A percentile compares a stretch with the other conserved stretches of the same genome.
Conservation (phyloP, 2,113 vertebrate genomes). For the Pleuronectes platessa region DNA sequence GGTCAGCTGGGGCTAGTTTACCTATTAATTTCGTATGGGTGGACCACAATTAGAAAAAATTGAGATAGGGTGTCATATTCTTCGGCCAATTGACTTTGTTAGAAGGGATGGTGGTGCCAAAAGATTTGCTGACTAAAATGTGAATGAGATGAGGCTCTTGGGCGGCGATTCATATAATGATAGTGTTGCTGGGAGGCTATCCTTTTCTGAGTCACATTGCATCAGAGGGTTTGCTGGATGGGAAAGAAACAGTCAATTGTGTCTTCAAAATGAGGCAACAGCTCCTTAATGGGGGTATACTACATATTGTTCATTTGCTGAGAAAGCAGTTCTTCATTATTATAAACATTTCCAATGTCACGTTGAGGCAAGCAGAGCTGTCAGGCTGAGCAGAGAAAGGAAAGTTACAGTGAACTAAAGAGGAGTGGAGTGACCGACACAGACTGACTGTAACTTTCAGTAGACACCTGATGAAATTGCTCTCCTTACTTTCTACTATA, state of each 20-base stretch:
- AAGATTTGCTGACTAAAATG: slow-evolving; percentile 22
- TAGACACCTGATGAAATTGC: neutral
- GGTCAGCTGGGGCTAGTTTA: slow-evolving; percentile 44
- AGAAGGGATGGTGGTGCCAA: slow-evolving; percentile 16
- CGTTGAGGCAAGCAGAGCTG: slow-evolving; percentile 6
- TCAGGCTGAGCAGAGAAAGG: neutral
- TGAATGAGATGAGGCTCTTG: slow-evolving; percentile 22
- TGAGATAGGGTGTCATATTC: slow-evolving; percentile 14
- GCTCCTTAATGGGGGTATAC: neutral
- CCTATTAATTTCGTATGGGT: slow-evolving; percentile 57
- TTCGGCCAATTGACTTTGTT: neutral
- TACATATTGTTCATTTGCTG: neutral
- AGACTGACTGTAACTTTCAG: slow-evolving; percentile 14
- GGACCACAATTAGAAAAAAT: slow-evolving; percentile 9
- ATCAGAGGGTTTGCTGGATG: neutral
- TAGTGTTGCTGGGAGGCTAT: slow-evolving; percentile 20
- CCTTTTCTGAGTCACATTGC: neutral
- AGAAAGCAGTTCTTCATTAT: neutral
- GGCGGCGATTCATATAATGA: neutral
- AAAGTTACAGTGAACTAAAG: slow-evolving; percentile 11
- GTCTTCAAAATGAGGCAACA: slow-evolving; percentile 1
- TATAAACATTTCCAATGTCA: neutral
- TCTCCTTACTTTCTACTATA: neutral
- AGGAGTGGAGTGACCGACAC: slow-evolving; percentile 12
- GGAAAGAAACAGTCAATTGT: slow-evolving; percentile 19